These are phyloP conservation scores for Syngnathus floridae DNA, from an alignment of 2,113 vertebrate genomes.

Conservation along the genomic window DNA sequence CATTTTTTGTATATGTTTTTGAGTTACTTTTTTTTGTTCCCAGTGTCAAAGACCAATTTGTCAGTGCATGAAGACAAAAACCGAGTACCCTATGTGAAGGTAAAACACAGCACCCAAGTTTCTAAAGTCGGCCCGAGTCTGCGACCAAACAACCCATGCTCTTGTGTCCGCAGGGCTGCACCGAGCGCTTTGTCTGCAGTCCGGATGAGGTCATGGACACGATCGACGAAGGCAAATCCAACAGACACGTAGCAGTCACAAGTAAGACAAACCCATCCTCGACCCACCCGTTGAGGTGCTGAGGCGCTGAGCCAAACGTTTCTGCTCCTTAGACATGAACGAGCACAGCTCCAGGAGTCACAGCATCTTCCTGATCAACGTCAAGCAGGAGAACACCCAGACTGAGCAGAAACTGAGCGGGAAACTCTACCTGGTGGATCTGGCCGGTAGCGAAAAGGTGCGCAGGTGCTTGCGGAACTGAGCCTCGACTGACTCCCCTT, in stretches of 20 bases:
- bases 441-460: constrained; percentile 98
- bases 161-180: constrained; percentile 78
- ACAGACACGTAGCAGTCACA: constrained; percentile 94
- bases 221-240: constrained; percentile 98
- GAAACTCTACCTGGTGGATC: constrained; percentile 94
- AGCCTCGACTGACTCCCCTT: not conserved
- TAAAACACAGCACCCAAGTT: constrained; percentile 37
- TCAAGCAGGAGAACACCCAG: constrained; percentile 97
- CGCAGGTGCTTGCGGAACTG: not conserved
- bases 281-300: not conserved
- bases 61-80: constrained; percentile 99
- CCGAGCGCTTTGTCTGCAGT: constrained; percentile 96
- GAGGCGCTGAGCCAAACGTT: not conserved
- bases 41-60: constrained; percentile 96
- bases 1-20: too few species aligned
- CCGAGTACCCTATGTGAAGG: constrained; percentile 96
- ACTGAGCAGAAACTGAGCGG: constrained; percentile 97
- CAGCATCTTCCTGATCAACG: constrained; percentile 97
- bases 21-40: not conserved
- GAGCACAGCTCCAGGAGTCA: constrained; percentile 98
- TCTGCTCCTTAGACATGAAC: constrained; percentile 82
- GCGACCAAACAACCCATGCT: not conserved
- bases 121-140: not conserved
- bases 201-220: constrained; percentile 98
- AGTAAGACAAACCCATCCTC: constrained; percentile 68